Evolutionary conservation across 2,797 vertebrate species (phyloP).

Genomic region (Anisognathus igniventris): DNA sequence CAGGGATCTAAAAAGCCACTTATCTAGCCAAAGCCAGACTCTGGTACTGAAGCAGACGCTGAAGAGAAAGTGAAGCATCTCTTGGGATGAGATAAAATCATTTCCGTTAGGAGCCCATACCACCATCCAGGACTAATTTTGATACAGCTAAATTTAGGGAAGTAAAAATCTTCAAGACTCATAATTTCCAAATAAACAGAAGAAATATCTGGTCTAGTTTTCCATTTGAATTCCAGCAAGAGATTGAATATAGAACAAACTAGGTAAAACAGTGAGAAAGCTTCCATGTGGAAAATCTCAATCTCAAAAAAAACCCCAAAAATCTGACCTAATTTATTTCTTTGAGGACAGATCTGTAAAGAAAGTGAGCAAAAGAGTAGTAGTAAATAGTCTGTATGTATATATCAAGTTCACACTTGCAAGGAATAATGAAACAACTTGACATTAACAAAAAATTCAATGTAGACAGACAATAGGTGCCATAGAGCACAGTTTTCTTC

Average conservation of each 20-base stretch:
- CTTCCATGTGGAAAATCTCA: neutral
- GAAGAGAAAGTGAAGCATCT: neutral
- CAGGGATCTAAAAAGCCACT: neutral
- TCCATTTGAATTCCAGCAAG: neutral
- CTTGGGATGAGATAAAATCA: neutral
- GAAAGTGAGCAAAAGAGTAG: neutral
- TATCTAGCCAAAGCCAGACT: neutral
- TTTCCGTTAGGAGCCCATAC: neutral
- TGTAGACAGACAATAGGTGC: neutral
- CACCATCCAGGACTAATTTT: neutral
- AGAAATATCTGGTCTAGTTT: neutral
- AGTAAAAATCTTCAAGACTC: neutral
- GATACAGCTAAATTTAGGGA: neutral
- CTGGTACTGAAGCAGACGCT: neutral
- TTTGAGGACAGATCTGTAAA: neutral
- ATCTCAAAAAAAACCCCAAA: rapidly evolving
- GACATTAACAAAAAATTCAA: neutral
- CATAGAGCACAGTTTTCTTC: neutral
- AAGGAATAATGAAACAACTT: neutral
- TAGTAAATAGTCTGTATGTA: neutral
- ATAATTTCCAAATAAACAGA: neutral
- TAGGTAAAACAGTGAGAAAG: neutral
- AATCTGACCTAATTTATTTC: neutral
- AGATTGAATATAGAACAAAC: neutral
- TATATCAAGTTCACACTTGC: neutral